A percentile compares a stretch with the other conserved stretches of the same genome.
Conservation (phyloP, 2,888 invertebrate genomes). For the Cenopis cana region DNA sequence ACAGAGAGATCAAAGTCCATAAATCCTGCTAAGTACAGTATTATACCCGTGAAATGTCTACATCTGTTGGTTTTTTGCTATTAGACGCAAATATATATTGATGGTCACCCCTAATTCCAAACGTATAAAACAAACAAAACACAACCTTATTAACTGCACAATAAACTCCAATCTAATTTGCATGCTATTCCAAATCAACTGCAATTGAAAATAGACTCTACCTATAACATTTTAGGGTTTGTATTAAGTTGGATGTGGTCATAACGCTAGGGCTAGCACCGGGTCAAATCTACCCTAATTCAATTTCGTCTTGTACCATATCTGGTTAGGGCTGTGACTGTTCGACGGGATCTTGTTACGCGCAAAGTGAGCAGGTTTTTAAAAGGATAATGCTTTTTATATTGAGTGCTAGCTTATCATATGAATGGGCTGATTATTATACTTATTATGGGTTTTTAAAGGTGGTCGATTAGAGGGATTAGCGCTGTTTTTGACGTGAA, state of each 20-base stretch:
- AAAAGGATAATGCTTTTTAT: slow-evolving; percentile 34
- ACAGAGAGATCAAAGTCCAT: slow-evolving; percentile 75
- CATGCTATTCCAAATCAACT: not conserved
- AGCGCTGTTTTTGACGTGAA: not conserved
- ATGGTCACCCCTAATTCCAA: slow-evolving; percentile 54
- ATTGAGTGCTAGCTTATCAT: slow-evolving; percentile 30
- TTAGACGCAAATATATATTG: slow-evolving; percentile 82
- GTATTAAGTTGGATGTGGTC: slow-evolving; percentile 46
- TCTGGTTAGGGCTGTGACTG: slow-evolving; percentile 77
- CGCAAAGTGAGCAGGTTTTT: slow-evolving; percentile 52
- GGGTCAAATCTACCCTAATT: slow-evolving; percentile 80
- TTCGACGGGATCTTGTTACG: slow-evolving; percentile 56
- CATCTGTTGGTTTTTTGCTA: slow-evolving; percentile 83
- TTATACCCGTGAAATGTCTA: slow-evolving; percentile 83
- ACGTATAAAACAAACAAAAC: slow-evolving; percentile 55
- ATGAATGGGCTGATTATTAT: slow-evolving; percentile 27
- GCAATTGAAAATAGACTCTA: slow-evolving; percentile 46
- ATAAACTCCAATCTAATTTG: slow-evolving; percentile 8
- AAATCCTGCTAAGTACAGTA: slow-evolving; percentile 83
- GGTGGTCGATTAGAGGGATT: slow-evolving; percentile 3
- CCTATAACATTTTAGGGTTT: slow-evolving; percentile 14
- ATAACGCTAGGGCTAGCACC: slow-evolving; percentile 48
- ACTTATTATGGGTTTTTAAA: not conserved
- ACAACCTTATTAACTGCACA: slow-evolving; percentile 34
- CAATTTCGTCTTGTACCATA: slow-evolving; percentile 78